A percentile compares a stretch with the other conserved stretches of the same genome.
These are phyloP conservation scores for Nothobranchius kuhntae DNA, from an alignment of 2,113 vertebrate species.

Conservation along the genomic window DNA sequence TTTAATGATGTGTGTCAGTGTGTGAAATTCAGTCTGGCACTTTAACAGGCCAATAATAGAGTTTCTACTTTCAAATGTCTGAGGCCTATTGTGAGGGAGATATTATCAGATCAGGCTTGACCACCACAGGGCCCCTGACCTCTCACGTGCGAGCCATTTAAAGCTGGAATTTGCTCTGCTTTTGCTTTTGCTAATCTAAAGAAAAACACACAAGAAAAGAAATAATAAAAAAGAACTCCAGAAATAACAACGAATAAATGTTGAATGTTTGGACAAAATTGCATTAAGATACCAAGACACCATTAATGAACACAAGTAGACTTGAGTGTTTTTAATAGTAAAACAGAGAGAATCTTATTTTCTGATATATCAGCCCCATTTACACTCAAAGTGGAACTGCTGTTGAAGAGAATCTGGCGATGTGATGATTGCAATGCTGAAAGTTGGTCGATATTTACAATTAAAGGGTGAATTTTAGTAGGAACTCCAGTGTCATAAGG, in stretches of 20 bases:
- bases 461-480: too few relatives aligned
- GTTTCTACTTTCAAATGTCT: constrained; percentile 37
- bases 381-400: background rate
- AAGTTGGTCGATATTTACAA: too few relatives aligned
- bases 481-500: too few relatives aligned
- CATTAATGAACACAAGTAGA: background rate
- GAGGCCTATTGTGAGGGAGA: constrained; percentile 43
- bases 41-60: constrained; percentile 53
- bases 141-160: constrained; percentile 8
- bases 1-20: constrained; percentile 41
- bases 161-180: constrained; percentile 7
- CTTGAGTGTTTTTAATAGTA: background rate
- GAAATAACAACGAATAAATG: too few relatives aligned
- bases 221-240: background rate
- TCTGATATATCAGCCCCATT: background rate
- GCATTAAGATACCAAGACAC: too few relatives aligned
- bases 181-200: background rate
- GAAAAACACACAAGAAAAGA: background rate
- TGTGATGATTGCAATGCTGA: too few relatives aligned
- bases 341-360: background rate
- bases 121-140: constrained; percentile 8
- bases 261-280: too few relatives aligned
- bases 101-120: constrained; percentile 40
- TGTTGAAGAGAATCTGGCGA: too few relatives aligned
- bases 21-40: constrained; percentile 45